These are phyloP conservation scores for Tragopan temminckii DNA, from an alignment of 2,797 vertebrate genomes.

Conservation along the genomic window DNA sequence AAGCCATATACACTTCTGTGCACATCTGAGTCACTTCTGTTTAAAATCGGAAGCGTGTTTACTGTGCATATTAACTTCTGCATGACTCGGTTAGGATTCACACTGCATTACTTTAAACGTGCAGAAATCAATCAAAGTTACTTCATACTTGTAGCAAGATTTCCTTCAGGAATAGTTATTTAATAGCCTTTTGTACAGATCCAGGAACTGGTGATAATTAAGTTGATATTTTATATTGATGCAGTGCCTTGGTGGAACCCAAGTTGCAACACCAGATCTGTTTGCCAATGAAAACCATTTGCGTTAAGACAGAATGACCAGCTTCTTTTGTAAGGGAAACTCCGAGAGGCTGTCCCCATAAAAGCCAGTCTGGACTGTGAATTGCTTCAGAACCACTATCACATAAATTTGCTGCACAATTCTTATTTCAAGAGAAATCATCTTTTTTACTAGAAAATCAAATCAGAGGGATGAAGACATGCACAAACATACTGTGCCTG, in stretches of 20 bases:
- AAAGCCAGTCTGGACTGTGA: neutral
- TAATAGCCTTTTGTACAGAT: neutral
- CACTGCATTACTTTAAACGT: neutral
- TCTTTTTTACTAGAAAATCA: neutral
- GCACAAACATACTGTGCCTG: neutral
- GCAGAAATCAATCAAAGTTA: neutral
- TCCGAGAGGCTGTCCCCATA: neutral
- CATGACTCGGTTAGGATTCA: fast-evolving
- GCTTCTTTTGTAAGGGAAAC: neutral
- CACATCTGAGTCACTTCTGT: neutral
- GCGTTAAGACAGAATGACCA: fast-evolving
- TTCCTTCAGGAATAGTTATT: neutral
- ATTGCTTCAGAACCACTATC: neutral
- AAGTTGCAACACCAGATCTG: neutral
- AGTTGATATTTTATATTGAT: neutral
- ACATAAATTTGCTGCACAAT: fast-evolving
- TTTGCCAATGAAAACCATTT: neutral
- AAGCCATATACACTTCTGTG: neutral
- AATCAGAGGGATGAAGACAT: neutral
- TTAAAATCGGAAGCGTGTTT: neutral
- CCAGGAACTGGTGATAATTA: neutral
- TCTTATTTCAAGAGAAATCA: neutral
- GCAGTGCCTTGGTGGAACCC: neutral
- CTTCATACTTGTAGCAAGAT: neutral
- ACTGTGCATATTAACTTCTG: neutral